Base-by-base conservation (phyloP, 1,140 invertebrate species). In the Philopotamus ludificatus region DNA sequence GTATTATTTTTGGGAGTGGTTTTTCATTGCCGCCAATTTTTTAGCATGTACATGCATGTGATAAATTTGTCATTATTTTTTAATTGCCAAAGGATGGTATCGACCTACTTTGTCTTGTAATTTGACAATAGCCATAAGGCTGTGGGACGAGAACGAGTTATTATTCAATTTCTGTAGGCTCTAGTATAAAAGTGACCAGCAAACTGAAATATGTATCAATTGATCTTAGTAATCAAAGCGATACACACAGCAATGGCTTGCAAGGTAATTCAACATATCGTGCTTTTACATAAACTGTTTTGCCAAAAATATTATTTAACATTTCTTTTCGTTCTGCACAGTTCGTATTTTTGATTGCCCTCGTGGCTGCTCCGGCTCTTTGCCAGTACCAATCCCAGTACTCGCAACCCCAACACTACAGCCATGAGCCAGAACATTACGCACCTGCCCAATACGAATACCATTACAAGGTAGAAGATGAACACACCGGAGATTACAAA, bases 401-500 rank as follows among this genome's bases (percentile, higher is more conserved):
- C 22, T 71, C 72, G 44, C 65, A 70, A 28, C 60, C 78, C 10
- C 54, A 28, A 18, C 16, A 8, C 10, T 10, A 70, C 74, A 2
- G 66, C 68, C 39, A 42, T 62, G 71, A 15, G 68, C 72, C 16
- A 73, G 79, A 81, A 42, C 83, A 82, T 66, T 81, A 84, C 71
- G 77, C 80, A 1, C 77, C 82, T 66, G 82, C 82, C 12, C 81
- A 83, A 72, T 83, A 83, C 72, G 78, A 76, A 53, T 85, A 79
- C 73, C 79, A 81, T 21, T 85, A 85, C 72, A 79, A 83, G 50
- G 78, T 86, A 18, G 79, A 84, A 72, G 84, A 86, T 60, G 76
- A 80, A 20, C 80, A 82, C 71, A 86, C 81, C 41, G 83, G 86
- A 9, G 84, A 86, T 71, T 79, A 79, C 71, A 85, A 86, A 73